Percentiles rank a stretch among this genome's conserved stretches.
Evolutionary conservation across 92 coral and sea anemone genomes (phyloP).

Genomic region (Galaxea fascicularis): DNA sequence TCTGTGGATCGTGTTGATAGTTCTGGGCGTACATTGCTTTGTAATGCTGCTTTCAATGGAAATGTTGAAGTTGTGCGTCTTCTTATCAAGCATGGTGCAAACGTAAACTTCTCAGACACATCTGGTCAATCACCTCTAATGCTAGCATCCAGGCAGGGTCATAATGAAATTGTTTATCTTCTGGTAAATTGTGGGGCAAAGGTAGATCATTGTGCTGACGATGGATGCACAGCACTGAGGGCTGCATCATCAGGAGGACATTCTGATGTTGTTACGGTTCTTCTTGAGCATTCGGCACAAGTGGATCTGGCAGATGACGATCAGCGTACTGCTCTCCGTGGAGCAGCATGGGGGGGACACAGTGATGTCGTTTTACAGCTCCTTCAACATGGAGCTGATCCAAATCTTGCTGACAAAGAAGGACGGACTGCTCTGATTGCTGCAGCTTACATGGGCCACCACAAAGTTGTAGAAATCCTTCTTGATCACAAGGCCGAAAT

Average conservation of each 20-base stretch:
- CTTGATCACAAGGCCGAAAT: conserved; percentile 89
- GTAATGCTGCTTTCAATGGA: conserved; percentile 95
- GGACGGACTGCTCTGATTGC: conserved; percentile 98
- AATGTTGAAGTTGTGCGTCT: conserved; percentile 82
- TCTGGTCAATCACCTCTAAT: conserved; percentile 93
- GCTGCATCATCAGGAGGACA: conserved; percentile 97
- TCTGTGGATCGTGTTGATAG: conserved; percentile 88
- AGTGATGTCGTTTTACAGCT: conserved; percentile 87
- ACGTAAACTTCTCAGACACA: conserved; percentile 91
- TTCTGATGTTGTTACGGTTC: conserved; percentile 92
- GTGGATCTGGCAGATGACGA: conserved; percentile 95
- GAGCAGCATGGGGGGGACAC: conserved; percentile 99
- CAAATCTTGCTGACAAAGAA: conserved; percentile 90
- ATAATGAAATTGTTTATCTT: conserved; percentile 88
- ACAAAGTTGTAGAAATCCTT: conserved; percentile 83
- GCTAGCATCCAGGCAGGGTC: conserved; percentile 96
- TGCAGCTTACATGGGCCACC: conserved; percentile 97
- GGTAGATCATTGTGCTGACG: conserved; percentile 84
- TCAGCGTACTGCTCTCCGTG: conserved; percentile 94
- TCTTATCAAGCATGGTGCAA: conserved; percentile 94
- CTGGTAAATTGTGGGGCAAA: conserved; percentile 97
- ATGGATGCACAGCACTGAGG: conserved; percentile 95
- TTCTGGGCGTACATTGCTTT: conserved; percentile 86
- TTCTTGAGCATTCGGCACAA: conserved; percentile 86
- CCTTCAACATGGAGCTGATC: conserved; percentile 92